Evolutionary conservation across 2,888 invertebrate species (phyloP).

Genomic region (Drosophila kuntzei): DNA sequence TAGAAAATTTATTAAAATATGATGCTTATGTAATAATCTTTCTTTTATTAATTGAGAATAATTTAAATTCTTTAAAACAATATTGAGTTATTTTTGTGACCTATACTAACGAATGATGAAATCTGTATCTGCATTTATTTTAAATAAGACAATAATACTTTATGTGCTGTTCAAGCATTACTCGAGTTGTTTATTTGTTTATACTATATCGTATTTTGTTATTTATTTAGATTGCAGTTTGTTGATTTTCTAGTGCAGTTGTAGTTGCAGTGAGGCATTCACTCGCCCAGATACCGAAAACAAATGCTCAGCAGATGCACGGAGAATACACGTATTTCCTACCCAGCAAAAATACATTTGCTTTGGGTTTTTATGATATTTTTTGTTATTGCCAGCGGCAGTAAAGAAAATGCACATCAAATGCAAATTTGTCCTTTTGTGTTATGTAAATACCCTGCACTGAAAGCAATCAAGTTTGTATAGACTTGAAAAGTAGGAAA

Average conservation of each 20-base stretch:
- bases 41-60: too few relatives aligned
- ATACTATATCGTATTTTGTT: background rate
- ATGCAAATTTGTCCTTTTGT: slow-evolving; percentile 57
- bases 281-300: slow-evolving; percentile 16
- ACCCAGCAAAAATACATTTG: slow-evolving; percentile 47
- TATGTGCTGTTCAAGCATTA: background rate
- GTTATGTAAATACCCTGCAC: slow-evolving; percentile 23
- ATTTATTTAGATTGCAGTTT: slow-evolving; percentile 15
- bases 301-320: slow-evolving; percentile 37
- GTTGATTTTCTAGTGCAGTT: slow-evolving; percentile 15
- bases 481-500: background rate
- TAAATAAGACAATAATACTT: too few relatives aligned
- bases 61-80: too few relatives aligned
- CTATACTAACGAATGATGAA: too few relatives aligned
- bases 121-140: too few relatives aligned
- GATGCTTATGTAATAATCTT: too few relatives aligned
- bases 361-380: slow-evolving; percentile 8
- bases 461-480: too few relatives aligned
- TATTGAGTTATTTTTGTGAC: too few relatives aligned
- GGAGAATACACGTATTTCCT: slow-evolving; percentile 41
- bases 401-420: slow-evolving; percentile 53
- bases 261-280: background rate
- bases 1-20: too few relatives aligned
- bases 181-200: slow-evolving; percentile 11
- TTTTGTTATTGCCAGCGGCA: slow-evolving; percentile 24